Evolutionary conservation across 2,888 invertebrate genomes (phyloP), one percentile per base, ranked within the genome.

Genomic region (Drosophila merina): DNA sequence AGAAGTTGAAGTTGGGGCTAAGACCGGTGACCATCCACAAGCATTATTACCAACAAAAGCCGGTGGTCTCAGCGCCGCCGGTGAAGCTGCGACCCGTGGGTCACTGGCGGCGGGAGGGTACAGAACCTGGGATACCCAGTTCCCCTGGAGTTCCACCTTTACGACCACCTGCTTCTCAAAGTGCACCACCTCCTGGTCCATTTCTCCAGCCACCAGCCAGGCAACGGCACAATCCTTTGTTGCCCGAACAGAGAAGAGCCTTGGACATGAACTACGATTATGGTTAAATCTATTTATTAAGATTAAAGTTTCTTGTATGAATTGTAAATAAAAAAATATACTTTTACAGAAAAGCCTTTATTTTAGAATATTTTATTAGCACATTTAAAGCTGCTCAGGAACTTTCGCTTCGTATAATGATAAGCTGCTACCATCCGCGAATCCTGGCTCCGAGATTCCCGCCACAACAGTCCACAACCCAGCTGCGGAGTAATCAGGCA

Each of bases 21-120:
- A 83, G 91, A 0, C 90, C 90, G 0, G 90, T 90, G 12, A 90
- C 90, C 26, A 89, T 90, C 42, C 90, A 90, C 55, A 90, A 90
- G 57, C 91, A 90, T 26, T 90, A 75, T 40, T 90, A 90, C 55
- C 86, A 89, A 25, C 80, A 89, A 55, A 77, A 59, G 47, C 79
- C 79, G 5, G 59, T 75, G 10, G 76, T 72, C 25, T 74, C 82
- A 0, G 68, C 79, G 2, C 77, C 80, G 0, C 75, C 66, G 0
- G 49, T 68, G 1, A 75, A 69, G 6, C 60, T 59, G 4, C 82
- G 60, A 3, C 86, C 84, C 0, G 50, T 58, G 0, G 64, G 40
- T 0, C 55, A 82, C 9, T 82, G 81, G 80, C 76, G 76, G 0
- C 70, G 77, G 4, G 64, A 63, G 3, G n/a, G 50, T 0, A 12